Percentiles rank a stretch among this genome's conserved stretches.
Evolutionary conservation across 2,888 invertebrate species (phyloP).

Genomic region (Agonum fuliginosum): DNA sequence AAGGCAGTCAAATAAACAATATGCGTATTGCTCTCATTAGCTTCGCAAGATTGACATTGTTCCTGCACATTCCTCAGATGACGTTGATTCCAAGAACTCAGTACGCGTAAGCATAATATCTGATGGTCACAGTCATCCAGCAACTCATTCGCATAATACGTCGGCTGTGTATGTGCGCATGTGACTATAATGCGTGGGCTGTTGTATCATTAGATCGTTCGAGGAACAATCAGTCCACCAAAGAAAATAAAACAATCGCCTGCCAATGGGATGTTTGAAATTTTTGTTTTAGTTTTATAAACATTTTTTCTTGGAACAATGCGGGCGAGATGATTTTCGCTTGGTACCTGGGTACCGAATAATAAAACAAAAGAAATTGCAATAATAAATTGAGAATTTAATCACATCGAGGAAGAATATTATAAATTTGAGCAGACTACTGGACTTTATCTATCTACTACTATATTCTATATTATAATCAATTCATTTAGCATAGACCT

Average conservation of each 20-base stretch:
- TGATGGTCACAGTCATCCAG: background rate
- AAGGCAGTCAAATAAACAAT: background rate
- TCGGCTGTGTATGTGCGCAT: conserved; percentile 14
- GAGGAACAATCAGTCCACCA: conserved; percentile 28
- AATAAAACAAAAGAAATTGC: too few species aligned
- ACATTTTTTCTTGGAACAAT: conserved; percentile 19
- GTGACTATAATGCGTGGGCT: conserved; percentile 14
- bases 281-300: conserved; percentile 16
- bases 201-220: conserved; percentile 35
- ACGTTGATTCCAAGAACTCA: conserved; percentile 26
- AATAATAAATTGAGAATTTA: too few species aligned
- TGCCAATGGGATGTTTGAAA: conserved; percentile 21
- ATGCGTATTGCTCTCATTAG: too few species aligned
- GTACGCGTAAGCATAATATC: conserved; percentile 37
- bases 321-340: too few species aligned
- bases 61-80: conserved; percentile 34
- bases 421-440: too few species aligned
- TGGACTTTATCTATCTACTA: too few species aligned
- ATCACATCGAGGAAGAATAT: too few species aligned
- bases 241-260: conserved; percentile 47
- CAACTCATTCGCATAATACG: background rate
- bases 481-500: too few species aligned
- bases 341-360: too few species aligned
- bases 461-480: too few species aligned
- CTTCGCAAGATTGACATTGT: too few species aligned